phyloP scores from a whole-genome alignment of 2,797 vertebrate species.

The Morus bassanus region DNA sequence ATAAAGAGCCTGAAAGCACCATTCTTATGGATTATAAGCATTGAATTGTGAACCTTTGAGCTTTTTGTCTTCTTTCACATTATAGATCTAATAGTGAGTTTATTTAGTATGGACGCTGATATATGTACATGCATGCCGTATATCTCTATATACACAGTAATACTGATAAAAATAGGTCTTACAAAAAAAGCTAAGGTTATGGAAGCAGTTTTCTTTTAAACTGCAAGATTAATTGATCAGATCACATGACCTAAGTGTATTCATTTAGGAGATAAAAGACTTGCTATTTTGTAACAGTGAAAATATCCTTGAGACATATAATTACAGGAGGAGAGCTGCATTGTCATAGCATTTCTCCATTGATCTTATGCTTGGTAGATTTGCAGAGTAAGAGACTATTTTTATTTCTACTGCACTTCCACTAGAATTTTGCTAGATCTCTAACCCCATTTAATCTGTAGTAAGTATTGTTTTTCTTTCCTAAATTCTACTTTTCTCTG shows the following conservation, averaged over 20 bases:
- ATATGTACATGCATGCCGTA: rapidly evolving
- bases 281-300: background rate
- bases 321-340: background rate
- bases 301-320: background rate
- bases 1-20: background rate
- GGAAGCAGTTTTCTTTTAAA: background rate
- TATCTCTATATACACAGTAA: background rate
- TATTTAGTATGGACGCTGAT: background rate
- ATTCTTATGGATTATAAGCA: slow-evolving; percentile 9
- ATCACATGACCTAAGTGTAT: background rate
- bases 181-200: background rate
- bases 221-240: background rate
- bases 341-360: background rate
- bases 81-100: background rate
- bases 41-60: slow-evolving; percentile 9
- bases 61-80: background rate
- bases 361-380: background rate
- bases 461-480: background rate
- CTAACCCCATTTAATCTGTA: background rate
- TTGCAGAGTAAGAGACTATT: background rate
- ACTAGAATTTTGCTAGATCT: background rate
- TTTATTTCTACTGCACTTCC: background rate
- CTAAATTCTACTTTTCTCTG: background rate
- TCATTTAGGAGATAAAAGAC: background rate
- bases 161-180: background rate